Evolutionary conservation across 2,113 vertebrate species (phyloP).

Genomic region (Sylvilagus bachmani): DNA sequence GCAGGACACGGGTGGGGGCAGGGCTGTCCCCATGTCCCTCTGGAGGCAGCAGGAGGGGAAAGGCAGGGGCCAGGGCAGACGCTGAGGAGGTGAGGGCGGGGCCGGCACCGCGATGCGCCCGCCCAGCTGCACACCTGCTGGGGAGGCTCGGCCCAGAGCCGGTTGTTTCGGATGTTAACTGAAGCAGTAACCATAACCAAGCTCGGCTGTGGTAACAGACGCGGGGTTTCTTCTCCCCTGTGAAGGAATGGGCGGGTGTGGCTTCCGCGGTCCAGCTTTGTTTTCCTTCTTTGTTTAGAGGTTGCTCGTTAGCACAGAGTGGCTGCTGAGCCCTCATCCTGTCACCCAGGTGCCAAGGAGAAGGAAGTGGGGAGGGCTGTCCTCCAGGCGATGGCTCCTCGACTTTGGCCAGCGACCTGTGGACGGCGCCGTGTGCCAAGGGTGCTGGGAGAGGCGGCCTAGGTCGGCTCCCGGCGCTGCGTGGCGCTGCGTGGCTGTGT

Average conservation of each 20-base stretch:
- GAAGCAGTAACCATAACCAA: neutral
- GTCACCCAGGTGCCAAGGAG: neutral
- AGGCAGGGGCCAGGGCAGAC: too few relatives aligned
- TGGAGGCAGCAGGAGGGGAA: neutral
- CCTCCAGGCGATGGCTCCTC: neutral
- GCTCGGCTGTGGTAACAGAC: neutral
- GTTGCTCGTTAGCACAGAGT: neutral
- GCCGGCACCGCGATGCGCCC: neutral
- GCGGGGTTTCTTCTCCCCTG: neutral
- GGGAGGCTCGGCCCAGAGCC: too few relatives aligned
- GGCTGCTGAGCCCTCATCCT: neutral
- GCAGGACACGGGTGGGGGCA: rapidly evolving
- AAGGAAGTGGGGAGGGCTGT: neutral
- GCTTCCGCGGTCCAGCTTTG: rapidly evolving
- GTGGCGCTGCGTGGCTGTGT: neutral
- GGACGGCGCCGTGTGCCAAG: neutral
- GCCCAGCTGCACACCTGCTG: too few relatives aligned
- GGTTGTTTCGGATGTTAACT: neutral
- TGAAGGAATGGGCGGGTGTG: neutral
- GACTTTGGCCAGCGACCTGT: neutral
- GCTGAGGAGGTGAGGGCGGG: too few relatives aligned
- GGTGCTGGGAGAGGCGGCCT: neutral
- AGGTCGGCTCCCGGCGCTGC: too few relatives aligned
- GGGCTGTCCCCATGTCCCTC: neutral
- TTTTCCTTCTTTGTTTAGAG: neutral